These are phyloP conservation scores for Kuschelorhynchus macadamiae DNA, from an alignment of 2,888 invertebrate genomes.

Conservation along the genomic window DNA sequence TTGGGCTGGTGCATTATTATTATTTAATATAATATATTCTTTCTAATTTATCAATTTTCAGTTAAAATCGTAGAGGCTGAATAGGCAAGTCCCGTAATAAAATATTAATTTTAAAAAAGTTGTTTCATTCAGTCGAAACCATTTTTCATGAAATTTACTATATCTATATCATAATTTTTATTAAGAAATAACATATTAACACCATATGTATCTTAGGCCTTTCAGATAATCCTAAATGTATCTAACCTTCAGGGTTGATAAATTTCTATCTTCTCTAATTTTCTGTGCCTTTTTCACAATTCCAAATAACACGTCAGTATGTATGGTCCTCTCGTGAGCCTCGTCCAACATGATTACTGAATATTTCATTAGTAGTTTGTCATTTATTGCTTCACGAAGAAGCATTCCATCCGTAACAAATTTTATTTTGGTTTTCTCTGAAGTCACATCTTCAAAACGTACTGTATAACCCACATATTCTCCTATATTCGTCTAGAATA, in stretches of 20 bases:
- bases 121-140: too few species aligned
- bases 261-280: conserved; percentile 75
- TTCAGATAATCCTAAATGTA: too few species aligned
- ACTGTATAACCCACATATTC: conserved; percentile 79
- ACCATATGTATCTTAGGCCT: too few species aligned
- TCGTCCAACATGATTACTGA: conserved; percentile 91
- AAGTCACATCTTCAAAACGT: conserved; percentile 91
- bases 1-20: too few species aligned
- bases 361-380: conserved; percentile 83
- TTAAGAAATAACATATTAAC: too few species aligned
- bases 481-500: conserved; percentile 64
- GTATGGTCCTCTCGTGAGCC: conserved; percentile 95
- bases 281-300: conserved; percentile 91
- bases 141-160: too few species aligned
- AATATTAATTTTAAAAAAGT: too few species aligned
- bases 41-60: too few species aligned
- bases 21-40: too few species aligned
- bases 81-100: too few species aligned
- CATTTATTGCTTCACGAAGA: conserved; percentile 88
- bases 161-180: too few species aligned
- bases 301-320: conserved; percentile 94
- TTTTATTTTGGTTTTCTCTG: conserved; percentile 85
- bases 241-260: conserved; percentile 80
- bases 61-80: too few species aligned
- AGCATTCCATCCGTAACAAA: conserved; percentile 97